phyloP scores from a whole-genome alignment of 2,888 invertebrate genomes.

The Serrognathus titanus region DNA sequence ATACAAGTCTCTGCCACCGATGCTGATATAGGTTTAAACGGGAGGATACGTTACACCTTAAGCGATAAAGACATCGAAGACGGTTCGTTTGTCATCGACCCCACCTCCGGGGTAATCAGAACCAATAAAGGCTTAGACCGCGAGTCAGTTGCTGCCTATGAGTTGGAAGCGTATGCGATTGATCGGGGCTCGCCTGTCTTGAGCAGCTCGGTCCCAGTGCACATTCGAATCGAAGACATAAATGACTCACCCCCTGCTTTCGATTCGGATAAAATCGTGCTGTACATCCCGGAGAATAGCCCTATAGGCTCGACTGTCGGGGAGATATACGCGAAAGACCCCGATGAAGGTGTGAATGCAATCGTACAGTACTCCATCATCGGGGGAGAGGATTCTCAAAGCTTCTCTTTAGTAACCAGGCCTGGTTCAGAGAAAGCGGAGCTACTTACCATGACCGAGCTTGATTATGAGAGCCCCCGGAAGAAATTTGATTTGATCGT shows the following conservation, averaged over 20 bases:
- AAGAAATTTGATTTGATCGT: constrained; percentile 87
- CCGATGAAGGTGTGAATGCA: constrained; percentile 89
- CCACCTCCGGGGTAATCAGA: constrained; percentile 86
- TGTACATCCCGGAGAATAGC: constrained; percentile 94
- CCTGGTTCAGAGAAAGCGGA: constrained; percentile 84
- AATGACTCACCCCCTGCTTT: constrained; percentile 90
- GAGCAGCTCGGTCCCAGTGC: constrained; percentile 62
- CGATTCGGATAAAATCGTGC: constrained; percentile 79
- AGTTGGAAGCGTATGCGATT: constrained; percentile 80
- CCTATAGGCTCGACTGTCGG: constrained; percentile 93
- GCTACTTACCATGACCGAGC: constrained; percentile 81
- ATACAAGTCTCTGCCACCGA: constrained; percentile 78
- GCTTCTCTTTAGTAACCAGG: constrained; percentile 76
- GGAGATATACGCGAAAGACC: constrained; percentile 84
- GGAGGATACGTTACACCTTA: constrained; percentile 76
- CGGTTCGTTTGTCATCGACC: constrained; percentile 89
- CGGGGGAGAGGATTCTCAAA: constrained; percentile 85
- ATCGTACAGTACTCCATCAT: constrained; percentile 92
- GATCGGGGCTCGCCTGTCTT: constrained; percentile 73
- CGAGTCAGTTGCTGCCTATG: constrained; percentile 83
- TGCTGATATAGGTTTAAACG: constrained; percentile 83
- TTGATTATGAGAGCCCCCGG: constrained; percentile 93
- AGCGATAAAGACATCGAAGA: constrained; percentile 73
- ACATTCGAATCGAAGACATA: constrained; percentile 80
- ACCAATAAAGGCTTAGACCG: constrained; percentile 88